Evolutionary conservation across 2,797 vertebrate species (phyloP).

Genomic region (Carcharodon carcharias): DNA sequence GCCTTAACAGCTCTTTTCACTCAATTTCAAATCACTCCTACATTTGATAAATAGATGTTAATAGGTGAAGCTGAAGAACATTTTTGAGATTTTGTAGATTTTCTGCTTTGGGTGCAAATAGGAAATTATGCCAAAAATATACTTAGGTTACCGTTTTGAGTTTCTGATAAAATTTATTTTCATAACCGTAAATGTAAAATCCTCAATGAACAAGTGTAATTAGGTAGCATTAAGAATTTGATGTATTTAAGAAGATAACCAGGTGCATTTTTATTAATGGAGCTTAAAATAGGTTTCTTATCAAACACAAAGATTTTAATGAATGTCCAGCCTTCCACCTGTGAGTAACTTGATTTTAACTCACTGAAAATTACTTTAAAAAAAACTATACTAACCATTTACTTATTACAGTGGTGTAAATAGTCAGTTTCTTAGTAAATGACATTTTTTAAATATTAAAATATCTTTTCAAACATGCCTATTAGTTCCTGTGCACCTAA

Average conservation of each 20-base stretch:
- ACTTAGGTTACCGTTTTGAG: background rate
- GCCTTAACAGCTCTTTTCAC: background rate
- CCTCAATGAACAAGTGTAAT: background rate
- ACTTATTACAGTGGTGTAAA: background rate
- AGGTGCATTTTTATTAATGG: background rate
- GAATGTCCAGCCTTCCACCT: background rate
- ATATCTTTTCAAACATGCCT: background rate
- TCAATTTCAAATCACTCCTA: background rate
- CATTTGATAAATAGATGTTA: background rate
- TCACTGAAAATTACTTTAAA: background rate
- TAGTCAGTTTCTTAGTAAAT: background rate
- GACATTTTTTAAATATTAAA: background rate
- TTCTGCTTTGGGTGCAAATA: background rate
- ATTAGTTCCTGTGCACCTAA: background rate
- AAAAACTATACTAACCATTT: background rate
- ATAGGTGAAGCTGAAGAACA: background rate
- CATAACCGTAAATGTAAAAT: background rate
- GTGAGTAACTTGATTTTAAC: background rate
- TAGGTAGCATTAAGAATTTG: background rate
- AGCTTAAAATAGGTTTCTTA: background rate
- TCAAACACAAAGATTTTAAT: background rate
- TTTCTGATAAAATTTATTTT: background rate
- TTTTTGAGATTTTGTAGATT: background rate
- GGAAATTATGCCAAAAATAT: background rate
- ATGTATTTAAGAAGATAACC: background rate